Conservation (phyloP, 2,797 vertebrate genomes). For the Setipinna tenuifilis region DNA sequence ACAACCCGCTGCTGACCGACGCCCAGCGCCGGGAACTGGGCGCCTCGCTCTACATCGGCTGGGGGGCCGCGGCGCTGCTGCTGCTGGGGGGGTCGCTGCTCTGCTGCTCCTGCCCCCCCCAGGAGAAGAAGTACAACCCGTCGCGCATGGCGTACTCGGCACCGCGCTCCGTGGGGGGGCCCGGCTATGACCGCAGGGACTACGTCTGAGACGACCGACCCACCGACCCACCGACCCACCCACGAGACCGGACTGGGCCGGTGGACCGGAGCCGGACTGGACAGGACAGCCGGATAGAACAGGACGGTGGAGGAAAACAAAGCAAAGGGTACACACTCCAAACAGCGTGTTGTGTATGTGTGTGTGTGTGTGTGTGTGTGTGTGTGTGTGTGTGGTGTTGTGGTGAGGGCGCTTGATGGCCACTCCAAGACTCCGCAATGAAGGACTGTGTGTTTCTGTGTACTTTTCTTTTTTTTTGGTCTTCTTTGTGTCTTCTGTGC, state of each 20-base stretch:
- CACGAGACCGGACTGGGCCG: too few species aligned
- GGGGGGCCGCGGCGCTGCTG: conserved; percentile 84
- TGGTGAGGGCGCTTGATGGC: not conserved
- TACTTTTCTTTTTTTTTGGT: not conserved
- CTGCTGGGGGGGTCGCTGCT: conserved; percentile 87
- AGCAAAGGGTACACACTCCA: too few species aligned
- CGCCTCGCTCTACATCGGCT: conserved; percentile 87
- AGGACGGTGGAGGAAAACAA: too few species aligned
- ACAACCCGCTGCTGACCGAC: conserved; percentile 82
- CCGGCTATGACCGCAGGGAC: conserved; percentile 89
- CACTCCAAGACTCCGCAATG: conserved; percentile 53
- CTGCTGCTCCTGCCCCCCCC: conserved; percentile 91
- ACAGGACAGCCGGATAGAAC: too few species aligned
- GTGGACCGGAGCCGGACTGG: too few species aligned
- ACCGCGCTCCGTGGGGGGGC: conserved; percentile 76
- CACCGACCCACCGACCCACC: too few species aligned
- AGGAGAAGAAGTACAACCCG: conserved; percentile 80
- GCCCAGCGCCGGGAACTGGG: conserved; percentile 89
- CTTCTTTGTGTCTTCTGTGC: not conserved
- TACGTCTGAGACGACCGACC: conserved; percentile 77
- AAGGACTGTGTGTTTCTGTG: conserved; percentile 52
- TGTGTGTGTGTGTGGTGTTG: conserved; percentile 7
- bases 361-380: not conserved
- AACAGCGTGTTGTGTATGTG: too few species aligned
- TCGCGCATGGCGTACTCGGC: conserved; percentile 85